Evolutionary conservation across 2,113 vertebrate genomes (phyloP).

Genomic region (Caranx melampygus): DNA sequence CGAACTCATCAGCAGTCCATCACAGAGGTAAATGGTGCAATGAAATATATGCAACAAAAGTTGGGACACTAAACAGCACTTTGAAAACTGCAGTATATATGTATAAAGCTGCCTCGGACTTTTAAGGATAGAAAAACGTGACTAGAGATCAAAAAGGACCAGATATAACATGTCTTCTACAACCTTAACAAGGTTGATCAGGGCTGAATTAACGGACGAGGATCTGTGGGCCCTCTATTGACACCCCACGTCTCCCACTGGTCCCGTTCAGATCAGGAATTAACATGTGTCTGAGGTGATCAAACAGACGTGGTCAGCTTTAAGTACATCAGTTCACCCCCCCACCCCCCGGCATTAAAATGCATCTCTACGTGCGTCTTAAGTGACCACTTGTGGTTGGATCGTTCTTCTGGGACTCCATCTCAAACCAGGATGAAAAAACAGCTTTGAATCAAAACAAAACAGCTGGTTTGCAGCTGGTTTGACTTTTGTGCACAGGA

Average conservation of each 20-base stretch:
- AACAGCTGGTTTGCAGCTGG: too few species aligned
- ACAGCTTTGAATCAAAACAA: too few species aligned
- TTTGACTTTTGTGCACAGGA: too few species aligned
- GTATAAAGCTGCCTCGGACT: neutral
- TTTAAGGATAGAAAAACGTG: constrained; percentile 5
- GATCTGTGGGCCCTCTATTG: neutral
- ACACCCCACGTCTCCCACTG: neutral
- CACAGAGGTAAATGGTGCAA: constrained; percentile 24
- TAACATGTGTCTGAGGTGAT: too few species aligned
- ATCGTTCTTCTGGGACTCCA: too few species aligned
- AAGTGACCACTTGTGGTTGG: too few species aligned
- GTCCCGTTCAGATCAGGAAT: too few species aligned
- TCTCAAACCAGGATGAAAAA: too few species aligned
- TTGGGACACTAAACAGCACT: constrained; percentile 16
- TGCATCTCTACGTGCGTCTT: too few species aligned
- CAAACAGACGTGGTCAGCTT: too few species aligned
- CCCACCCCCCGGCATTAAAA: too few species aligned
- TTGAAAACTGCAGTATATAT: neutral
- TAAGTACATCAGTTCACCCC: too few species aligned
- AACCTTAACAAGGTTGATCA: neutral
- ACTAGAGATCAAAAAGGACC: neutral
- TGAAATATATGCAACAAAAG: constrained; percentile 32
- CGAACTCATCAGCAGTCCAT: constrained; percentile 35
- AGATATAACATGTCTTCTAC: neutral
- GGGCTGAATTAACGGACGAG: constrained; percentile 1